Conservation (phyloP, 2,888 invertebrate genomes). For the Apantesis nais region DNA sequence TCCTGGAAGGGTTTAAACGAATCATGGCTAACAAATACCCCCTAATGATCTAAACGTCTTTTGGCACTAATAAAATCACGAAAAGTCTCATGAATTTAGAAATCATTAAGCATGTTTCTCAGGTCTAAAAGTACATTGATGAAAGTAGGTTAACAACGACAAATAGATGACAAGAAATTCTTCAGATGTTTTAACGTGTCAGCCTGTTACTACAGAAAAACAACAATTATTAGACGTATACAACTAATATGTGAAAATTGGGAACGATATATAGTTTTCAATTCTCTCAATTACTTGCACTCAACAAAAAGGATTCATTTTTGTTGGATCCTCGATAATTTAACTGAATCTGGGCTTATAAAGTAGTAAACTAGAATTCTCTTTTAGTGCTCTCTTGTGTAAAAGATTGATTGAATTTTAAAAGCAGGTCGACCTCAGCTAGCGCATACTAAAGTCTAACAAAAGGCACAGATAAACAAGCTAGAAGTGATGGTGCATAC, state of each 20-base stretch:
- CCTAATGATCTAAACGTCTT: constrained; percentile 61
- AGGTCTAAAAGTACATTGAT: constrained; percentile 51
- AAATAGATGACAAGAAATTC: constrained; percentile 60
- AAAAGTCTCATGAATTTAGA: constrained; percentile 57
- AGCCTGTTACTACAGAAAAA: constrained; percentile 29
- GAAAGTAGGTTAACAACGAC: constrained; percentile 69
- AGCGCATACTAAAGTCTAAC: constrained; percentile 31
- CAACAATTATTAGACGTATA: background rate
- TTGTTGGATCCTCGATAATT: too few relatives aligned
- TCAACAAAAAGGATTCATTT: background rate
- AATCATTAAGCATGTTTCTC: constrained; percentile 63
- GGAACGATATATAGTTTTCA: constrained; percentile 29
- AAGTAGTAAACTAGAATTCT: constrained; percentile 24
- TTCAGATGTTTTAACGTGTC: constrained; percentile 50
- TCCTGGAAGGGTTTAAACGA: constrained; percentile 45
- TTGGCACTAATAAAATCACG: constrained; percentile 63
- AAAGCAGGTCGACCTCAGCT: constrained; percentile 14
- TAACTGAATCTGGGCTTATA: constrained; percentile 15
- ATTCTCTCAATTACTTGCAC: constrained; percentile 15
- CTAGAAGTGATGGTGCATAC: constrained; percentile 11
- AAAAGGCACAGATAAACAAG: constrained; percentile 32
- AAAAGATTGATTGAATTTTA: constrained; percentile 27
- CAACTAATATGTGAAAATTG: constrained; percentile 25
- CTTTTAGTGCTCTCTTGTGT: constrained; percentile 4
- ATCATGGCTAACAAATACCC: constrained; percentile 46